These are phyloP conservation scores for Scolopax rusticola DNA, from an alignment of 2,797 vertebrate genomes.

Conservation along the genomic window DNA sequence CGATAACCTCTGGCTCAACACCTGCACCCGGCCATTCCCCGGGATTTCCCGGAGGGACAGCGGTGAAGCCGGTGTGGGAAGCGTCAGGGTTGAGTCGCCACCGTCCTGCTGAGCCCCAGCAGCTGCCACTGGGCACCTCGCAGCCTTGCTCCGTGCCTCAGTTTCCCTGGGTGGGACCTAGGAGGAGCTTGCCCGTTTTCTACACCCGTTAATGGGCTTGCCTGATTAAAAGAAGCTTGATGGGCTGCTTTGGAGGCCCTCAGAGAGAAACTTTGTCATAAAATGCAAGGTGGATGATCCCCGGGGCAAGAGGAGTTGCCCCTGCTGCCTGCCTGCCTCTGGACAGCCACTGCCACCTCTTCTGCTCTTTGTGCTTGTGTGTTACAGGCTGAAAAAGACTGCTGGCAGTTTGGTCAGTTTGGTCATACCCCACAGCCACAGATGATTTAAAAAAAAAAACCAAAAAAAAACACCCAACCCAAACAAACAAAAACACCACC, in stretches of 20 bases:
- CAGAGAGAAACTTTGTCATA: not conserved
- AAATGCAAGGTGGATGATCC: not conserved
- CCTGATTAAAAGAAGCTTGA: constrained; percentile 17
- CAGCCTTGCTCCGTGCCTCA: not conserved
- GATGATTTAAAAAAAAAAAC: not conserved
- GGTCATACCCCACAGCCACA: not conserved
- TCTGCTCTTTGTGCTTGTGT: not conserved
- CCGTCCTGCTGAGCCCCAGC: not conserved
- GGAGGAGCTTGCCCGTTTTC: not conserved
- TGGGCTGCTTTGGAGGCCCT: not conserved
- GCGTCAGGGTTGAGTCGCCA: fast-evolving
- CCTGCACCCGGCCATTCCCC: fast-evolving
- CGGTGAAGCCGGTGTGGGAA: not conserved
- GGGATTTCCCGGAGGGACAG: fast-evolving
- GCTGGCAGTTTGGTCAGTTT: not conserved
- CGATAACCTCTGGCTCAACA: not conserved
- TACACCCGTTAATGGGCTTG: not conserved
- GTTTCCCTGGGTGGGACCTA: not conserved
- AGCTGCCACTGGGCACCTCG: fast-evolving
- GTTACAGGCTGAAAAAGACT: not conserved
- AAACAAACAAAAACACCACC: not conserved
- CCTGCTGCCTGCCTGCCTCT: too few relatives aligned
- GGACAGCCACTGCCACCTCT: not conserved
- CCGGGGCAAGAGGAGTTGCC: not conserved
- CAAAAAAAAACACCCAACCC: too few relatives aligned